Base-by-base conservation (phyloP, 2,797 vertebrate genomes). In the Centroberyx gerrardi region DNA sequence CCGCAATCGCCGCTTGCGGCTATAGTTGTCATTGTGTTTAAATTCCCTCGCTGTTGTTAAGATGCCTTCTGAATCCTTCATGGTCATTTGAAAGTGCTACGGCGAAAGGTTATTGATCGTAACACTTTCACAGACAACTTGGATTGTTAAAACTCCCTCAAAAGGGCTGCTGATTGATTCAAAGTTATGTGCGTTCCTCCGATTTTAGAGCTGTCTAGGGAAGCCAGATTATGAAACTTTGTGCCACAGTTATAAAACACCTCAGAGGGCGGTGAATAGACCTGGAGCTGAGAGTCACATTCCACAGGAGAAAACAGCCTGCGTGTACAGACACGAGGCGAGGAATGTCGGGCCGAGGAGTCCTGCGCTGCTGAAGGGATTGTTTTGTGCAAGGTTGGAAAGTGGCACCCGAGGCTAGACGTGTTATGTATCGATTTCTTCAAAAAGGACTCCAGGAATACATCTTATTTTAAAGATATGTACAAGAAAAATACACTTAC, bases 331-430 rank as follows among this genome's bases (percentile, higher is more conserved):
- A 59, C 68, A 38, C 14, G 82, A 49, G 61, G 62, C 14, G 44
- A 81, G 62, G 72, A 83, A 87, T 87, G 82, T 70, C 62, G 42
- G 36, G 63, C 46, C 51, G 55, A 38, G 61, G 49, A 53, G 38
- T 53, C 40, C 31, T 49, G 6, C n/a, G 31, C 7, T 72, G 51
- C 59, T 15, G 12, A 6, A 42, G 27, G 54, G 53, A 59, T 8
- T 28, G 54, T 51, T 40, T 38, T 33, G 29, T 55, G 61, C 40
- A 15, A 22, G 22, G 14, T 29, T 18, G 48, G 42, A 65, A 73
- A 58, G 31, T 58, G 71, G 33, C 53, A 58, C 71, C 68, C 38
- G 15, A 22, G 68, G 68, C 59, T 52, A 40, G 10, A 70, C 14
- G 22, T 38, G 10, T 14, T 65, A 33, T n/a, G n/a, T 8, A 6